A percentile compares a stretch with the other conserved stretches of the same genome.
Evolutionary conservation across 2,888 invertebrate species (phyloP).

Genomic region (Zygaena filipendulae): DNA sequence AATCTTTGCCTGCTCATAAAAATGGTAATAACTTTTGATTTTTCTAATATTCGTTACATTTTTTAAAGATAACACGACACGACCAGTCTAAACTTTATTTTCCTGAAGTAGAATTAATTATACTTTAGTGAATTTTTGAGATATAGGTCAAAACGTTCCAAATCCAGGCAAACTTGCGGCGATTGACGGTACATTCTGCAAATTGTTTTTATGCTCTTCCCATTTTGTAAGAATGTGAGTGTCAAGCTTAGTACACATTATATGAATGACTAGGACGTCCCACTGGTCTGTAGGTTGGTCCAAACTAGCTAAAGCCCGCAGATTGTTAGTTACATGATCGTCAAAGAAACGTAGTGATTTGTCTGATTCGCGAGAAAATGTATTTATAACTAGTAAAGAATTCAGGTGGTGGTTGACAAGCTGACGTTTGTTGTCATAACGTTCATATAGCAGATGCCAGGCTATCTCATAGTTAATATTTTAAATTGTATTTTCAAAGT

Average conservation of each 20-base stretch:
- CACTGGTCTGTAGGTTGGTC: constrained; percentile 15
- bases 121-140: no score
- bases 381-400: constrained; percentile 9
- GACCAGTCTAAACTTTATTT: no score
- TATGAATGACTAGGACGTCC: constrained; percentile 13
- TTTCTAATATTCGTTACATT: no score
- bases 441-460: constrained; percentile 10
- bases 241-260: constrained; percentile 14
- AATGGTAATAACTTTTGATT: no score
- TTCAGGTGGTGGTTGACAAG: constrained; percentile 12
- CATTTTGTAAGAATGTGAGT: constrained; percentile 9
- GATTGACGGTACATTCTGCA: no score
- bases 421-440: constrained; percentile 13
- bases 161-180: no score
- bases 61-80: no score
- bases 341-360: constrained; percentile 12
- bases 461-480: constrained; percentile 11
- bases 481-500: no score
- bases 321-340: constrained; percentile 17
- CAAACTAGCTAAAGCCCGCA: constrained; percentile 15
- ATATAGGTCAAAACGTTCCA: no score
- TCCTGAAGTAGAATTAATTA: no score
- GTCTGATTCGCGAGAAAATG: constrained; percentile 12
- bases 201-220: no score
- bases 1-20: no score